Evolutionary conservation across 2,797 vertebrate species (phyloP).

Genomic region (Danio albolineatus): DNA sequence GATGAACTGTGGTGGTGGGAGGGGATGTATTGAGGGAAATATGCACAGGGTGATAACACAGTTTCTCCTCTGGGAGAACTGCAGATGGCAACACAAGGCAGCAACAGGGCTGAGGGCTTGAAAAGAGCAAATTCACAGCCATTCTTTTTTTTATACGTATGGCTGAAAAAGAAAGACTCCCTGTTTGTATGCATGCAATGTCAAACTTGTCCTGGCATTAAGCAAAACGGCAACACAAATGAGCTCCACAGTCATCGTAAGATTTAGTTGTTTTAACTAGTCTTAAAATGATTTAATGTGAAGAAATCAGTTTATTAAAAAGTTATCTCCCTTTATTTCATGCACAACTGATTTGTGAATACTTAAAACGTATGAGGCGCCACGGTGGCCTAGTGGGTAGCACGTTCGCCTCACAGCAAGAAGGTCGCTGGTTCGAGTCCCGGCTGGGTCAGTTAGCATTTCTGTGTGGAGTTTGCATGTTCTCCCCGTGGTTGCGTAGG

Average conservation of each 20-base stretch:
- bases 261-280: background rate
- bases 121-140: slow-evolving; percentile 63
- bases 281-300: background rate
- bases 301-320: too few species aligned
- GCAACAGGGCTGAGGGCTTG: slow-evolving; percentile 63
- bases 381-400: too few species aligned
- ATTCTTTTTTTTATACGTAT: slow-evolving; percentile 50
- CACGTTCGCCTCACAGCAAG: too few species aligned
- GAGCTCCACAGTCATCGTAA: background rate
- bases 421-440: too few species aligned
- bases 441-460: too few species aligned
- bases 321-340: too few species aligned
- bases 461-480: too few species aligned
- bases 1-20: slow-evolving; percentile 44
- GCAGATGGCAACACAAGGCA: slow-evolving; percentile 75
- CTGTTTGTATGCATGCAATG: slow-evolving; percentile 5
- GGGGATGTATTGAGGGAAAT: slow-evolving; percentile 78
- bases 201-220: background rate
- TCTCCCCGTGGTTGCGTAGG: too few species aligned
- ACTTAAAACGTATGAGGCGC: background rate
- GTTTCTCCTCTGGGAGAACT: slow-evolving; percentile 81
- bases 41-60: slow-evolving; percentile 79
- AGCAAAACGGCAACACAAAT: slow-evolving; percentile 21
- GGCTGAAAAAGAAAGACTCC: slow-evolving; percentile 49
- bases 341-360: slow-evolving; percentile 1